Evolutionary conservation across 2,113 vertebrate genomes (phyloP).

Genomic region (Oenanthe melanoleuca): DNA sequence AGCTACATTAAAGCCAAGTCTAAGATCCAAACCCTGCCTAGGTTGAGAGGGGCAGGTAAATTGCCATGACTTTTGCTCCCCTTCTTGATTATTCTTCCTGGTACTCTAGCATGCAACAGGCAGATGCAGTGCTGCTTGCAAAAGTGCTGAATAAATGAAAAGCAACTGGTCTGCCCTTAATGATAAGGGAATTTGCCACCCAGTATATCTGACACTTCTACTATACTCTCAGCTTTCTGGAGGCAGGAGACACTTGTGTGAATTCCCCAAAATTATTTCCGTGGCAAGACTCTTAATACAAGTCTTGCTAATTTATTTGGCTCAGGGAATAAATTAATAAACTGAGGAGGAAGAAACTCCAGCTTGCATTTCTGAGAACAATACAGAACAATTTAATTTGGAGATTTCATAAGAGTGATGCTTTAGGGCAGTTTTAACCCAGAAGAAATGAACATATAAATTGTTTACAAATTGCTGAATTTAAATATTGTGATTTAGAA

Average conservation of each 20-base stretch:
- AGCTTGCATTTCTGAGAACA: slow-evolving; percentile 56
- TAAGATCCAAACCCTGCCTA: neutral
- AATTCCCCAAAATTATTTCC: slow-evolving; percentile 6
- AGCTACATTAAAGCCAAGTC: neutral
- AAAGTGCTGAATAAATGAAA: neutral
- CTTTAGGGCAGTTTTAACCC: slow-evolving; percentile 76
- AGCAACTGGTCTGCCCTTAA: neutral
- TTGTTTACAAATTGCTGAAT: slow-evolving; percentile 77
- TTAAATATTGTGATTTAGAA: slow-evolving; percentile 74
- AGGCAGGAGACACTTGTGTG: neutral
- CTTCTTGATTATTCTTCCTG: neutral
- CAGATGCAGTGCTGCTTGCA: neutral
- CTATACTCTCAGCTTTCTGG: slow-evolving; percentile 33
- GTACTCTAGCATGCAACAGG: neutral
- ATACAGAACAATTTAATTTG: slow-evolving; percentile 68
- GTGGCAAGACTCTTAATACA: slow-evolving; percentile 44
- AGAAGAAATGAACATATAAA: slow-evolving; percentile 74
- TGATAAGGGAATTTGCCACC: neutral
- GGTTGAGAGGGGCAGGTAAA: neutral
- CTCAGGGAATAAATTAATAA: slow-evolving; percentile 76
- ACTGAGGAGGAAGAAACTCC: slow-evolving; percentile 52
- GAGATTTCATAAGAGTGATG: slow-evolving; percentile 70
- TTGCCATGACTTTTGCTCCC: neutral
- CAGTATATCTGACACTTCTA: neutral
- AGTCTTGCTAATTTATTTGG: slow-evolving; percentile 73